Conservation (phyloP, 2,888 invertebrate genomes). For the Drosophila niveifrons region DNA sequence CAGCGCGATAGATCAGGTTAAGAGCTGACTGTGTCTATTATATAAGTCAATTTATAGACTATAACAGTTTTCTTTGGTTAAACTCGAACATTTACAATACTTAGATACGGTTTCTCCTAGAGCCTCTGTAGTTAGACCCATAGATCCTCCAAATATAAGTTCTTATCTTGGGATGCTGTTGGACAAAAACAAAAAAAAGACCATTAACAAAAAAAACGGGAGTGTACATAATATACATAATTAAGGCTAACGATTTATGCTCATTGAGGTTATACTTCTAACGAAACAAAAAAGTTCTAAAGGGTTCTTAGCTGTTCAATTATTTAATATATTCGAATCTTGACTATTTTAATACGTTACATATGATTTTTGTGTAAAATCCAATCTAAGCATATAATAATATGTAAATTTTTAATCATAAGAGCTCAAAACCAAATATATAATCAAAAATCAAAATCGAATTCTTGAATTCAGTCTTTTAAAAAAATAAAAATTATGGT, state of each 20-base stretch:
- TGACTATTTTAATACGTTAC: conserved; percentile 35
- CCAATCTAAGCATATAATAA: conserved; percentile 42
- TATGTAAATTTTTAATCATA: conserved; percentile 57
- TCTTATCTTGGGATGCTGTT: conserved; percentile 20
- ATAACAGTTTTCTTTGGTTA: conserved; percentile 28
- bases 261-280: conserved; percentile 77
- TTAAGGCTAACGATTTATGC: conserved; percentile 70
- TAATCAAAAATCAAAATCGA: conserved; percentile 28
- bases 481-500: not conserved
- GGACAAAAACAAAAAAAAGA: not conserved
- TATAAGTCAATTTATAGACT: conserved; percentile 63
- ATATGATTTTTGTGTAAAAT: conserved; percentile 42
- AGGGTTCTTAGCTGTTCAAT: conserved; percentile 60
- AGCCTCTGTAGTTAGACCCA: conserved; percentile 48
- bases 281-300: conserved; percentile 52
- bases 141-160: conserved; percentile 23
- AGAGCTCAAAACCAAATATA: conserved; percentile 54
- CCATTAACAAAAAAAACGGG: conserved; percentile 1
- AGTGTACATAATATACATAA: conserved; percentile 60
- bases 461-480: not conserved
- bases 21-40: conserved; percentile 43
- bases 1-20: conserved; percentile 42
- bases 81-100: conserved; percentile 11
- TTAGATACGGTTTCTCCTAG: conserved; percentile 22
- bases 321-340: conserved; percentile 23